A percentile compares a stretch with the other conserved stretches of the same genome.
Conservation (phyloP, 2,888 invertebrate species). For the Pyrocoelia pectoralis region DNA sequence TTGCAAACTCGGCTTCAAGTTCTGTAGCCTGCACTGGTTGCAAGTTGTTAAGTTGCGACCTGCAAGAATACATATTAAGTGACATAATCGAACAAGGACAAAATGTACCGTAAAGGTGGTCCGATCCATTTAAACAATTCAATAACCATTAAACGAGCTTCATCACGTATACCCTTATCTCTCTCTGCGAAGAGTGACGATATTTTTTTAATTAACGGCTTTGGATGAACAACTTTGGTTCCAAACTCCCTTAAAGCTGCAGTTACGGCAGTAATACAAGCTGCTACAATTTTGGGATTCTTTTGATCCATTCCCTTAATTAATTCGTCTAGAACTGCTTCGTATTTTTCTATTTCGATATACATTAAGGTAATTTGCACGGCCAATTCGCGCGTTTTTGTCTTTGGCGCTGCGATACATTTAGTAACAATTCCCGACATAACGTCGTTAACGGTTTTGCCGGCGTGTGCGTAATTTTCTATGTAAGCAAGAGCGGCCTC, state of each 20-base stretch:
- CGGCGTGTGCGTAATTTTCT: conserved; percentile 88
- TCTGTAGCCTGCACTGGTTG: conserved; percentile 93
- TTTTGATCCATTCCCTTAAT: conserved; percentile 94
- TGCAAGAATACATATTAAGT: conserved; percentile 51
- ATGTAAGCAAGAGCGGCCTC: conserved; percentile 91
- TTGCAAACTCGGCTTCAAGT: conserved; percentile 87
- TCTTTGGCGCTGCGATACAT: conserved; percentile 90
- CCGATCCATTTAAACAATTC: conserved; percentile 83
- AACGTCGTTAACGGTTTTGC: conserved; percentile 90
- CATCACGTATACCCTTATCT: conserved; percentile 91
- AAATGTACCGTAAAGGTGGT: conserved; percentile 51
- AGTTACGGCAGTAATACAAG: conserved; percentile 79
- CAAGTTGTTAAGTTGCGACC: conserved; percentile 83
- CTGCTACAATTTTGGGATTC: conserved; percentile 93
- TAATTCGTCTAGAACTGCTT: conserved; percentile 87
- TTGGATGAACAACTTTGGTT: conserved; percentile 87
- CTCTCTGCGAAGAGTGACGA: conserved; percentile 86
- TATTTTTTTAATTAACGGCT: conserved; percentile 88
- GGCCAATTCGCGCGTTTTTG: conserved; percentile 91
- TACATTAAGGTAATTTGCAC: conserved; percentile 91
- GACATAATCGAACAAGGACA: neutral
- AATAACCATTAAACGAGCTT: conserved; percentile 88
- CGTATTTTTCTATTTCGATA: conserved; percentile 95
- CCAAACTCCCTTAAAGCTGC: conserved; percentile 89
- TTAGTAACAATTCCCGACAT: conserved; percentile 80